Conservation (phyloP, 2,888 invertebrate genomes). For the Dolomedes plantarius region DNA sequence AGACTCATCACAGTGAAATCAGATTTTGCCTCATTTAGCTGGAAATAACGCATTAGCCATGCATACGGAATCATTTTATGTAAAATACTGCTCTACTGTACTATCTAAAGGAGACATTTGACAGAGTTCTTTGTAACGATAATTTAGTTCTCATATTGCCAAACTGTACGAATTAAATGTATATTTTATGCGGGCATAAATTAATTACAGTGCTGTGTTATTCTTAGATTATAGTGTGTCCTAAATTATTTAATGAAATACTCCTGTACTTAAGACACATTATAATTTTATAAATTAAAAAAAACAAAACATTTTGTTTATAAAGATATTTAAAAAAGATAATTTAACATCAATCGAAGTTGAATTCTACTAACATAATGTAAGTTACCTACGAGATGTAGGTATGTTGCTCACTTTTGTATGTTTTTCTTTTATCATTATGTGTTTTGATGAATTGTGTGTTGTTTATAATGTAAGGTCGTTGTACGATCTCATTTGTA, state of each 20-base stretch:
- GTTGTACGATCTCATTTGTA: conserved; percentile 55
- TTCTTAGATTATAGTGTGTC: too few relatives aligned
- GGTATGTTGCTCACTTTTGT: conserved; percentile 8
- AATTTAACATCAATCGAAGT: not conserved
- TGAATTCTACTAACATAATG: not conserved
- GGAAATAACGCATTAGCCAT: not conserved
- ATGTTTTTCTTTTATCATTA: not conserved
- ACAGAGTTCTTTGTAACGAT: too few relatives aligned
- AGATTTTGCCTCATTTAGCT: not conserved
- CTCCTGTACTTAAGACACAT: too few relatives aligned
- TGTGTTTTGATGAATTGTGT: not conserved
- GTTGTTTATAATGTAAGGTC: conserved; percentile 57
- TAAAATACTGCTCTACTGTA: too few relatives aligned
- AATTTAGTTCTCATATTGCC: conserved; percentile 2
- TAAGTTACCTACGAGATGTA: not conserved
- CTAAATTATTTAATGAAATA: too few relatives aligned
- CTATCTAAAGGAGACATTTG: too few relatives aligned
- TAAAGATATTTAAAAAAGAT: too few relatives aligned
- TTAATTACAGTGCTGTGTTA: too few relatives aligned
- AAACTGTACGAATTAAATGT: not conserved
- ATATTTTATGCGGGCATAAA: conserved; percentile 8
- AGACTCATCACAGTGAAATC: not conserved
- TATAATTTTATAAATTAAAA: too few relatives aligned
- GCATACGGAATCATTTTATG: too few relatives aligned
- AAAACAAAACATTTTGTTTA: too few relatives aligned